Percentiles rank a stretch among this genome's conserved stretches.
phyloP scores from a whole-genome alignment of 2,888 invertebrate species.

The Hypselothyrea guttata region DNA sequence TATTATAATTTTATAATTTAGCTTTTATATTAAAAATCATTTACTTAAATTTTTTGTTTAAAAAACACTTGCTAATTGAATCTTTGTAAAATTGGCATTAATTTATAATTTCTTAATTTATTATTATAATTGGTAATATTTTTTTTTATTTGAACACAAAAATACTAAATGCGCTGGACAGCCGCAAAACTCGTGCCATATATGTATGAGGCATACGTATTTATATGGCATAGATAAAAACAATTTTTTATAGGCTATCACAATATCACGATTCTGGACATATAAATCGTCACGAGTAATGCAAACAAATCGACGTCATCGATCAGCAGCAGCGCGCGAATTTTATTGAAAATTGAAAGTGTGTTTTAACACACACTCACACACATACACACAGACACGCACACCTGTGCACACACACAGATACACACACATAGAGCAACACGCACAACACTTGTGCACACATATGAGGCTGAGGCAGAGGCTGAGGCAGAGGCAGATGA shows the following conservation, averaged over 20 bases:
- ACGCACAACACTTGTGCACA: conserved; percentile 17
- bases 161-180: conserved; percentile 19
- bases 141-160: background rate
- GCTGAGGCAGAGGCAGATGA: conserved; percentile 62
- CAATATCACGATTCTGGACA: conserved; percentile 60
- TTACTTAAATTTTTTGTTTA: no score
- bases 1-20: no score
- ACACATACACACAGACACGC: conserved; percentile 27
- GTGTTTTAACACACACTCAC: conserved; percentile 51
- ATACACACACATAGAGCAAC: conserved; percentile 2
- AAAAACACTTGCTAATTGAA: no score
- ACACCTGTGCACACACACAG: conserved; percentile 20
- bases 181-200: conserved; percentile 35
- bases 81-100: no score
- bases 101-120: no score
- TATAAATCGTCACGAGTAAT: conserved; percentile 66
- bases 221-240: conserved; percentile 42
- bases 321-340: conserved; percentile 59
- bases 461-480: no score
- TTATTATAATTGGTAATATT: no score
- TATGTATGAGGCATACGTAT: conserved; percentile 27
- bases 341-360: conserved; percentile 75
- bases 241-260: conserved; percentile 53
- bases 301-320: conserved; percentile 72
- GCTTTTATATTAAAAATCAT: no score